A percentile compares a stretch with the other conserved stretches of the same genome.
Evolutionary conservation across 1,140 invertebrate genomes (phyloP).

Genomic region (Lepidotrigona ventralis): DNA sequence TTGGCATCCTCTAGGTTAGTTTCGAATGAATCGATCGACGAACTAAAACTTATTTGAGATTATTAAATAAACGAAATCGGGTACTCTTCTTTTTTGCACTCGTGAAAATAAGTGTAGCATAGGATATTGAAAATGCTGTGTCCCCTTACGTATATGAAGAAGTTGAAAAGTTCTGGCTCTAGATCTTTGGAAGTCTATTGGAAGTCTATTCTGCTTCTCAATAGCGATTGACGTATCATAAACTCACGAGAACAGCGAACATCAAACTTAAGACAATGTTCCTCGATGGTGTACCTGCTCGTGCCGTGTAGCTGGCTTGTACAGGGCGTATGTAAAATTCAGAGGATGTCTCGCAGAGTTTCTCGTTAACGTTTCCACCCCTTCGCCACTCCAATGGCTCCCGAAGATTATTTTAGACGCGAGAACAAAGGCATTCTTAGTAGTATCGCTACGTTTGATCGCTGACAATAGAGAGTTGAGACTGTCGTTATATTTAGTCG

Average conservation of each 20-base stretch:
- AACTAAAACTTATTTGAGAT: too few relatives aligned
- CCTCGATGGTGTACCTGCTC: neutral
- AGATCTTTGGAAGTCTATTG: neutral
- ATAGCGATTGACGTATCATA: neutral
- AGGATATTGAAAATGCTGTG: neutral
- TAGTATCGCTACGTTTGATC: too few relatives aligned
- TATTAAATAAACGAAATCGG: too few relatives aligned
- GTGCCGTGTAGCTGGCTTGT: neutral
- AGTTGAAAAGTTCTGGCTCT: neutral
- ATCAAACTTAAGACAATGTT: conserved; percentile 6
- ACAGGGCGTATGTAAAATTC: neutral
- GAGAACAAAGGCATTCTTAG: too few relatives aligned
- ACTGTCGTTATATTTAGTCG: neutral
- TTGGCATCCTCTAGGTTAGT: too few relatives aligned
- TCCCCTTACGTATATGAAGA: neutral
- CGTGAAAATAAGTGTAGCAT: too few relatives aligned
- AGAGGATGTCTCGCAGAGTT: neutral
- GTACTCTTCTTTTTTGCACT: too few relatives aligned
- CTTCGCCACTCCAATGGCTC: neutral
- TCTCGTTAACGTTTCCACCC: neutral
- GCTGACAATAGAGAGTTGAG: neutral
- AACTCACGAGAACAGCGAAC: neutral
- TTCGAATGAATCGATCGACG: too few relatives aligned
- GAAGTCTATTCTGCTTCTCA: neutral
- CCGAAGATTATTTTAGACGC: neutral